Conservation (phyloP, 2,888 invertebrate species). For the Octonoba sinensis region DNA sequence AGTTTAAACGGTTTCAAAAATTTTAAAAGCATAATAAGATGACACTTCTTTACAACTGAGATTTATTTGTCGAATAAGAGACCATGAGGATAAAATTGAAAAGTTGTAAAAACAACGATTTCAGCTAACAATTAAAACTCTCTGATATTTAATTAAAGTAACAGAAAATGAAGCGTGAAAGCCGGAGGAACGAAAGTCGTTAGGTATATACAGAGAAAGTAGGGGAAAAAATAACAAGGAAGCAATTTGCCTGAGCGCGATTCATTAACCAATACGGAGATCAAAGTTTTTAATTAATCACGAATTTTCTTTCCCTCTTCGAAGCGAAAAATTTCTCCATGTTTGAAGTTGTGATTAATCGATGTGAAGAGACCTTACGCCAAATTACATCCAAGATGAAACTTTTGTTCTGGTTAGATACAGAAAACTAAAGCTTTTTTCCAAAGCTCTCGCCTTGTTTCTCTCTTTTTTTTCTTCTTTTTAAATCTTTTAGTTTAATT, state of each 20-base stretch:
- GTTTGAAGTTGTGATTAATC: constrained; percentile 30
- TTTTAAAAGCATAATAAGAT: too few relatives aligned
- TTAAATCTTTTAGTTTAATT: too few relatives aligned
- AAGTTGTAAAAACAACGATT: neutral
- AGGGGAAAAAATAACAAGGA: neutral
- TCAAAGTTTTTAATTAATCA: constrained; percentile 25
- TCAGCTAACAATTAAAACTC: constrained; percentile 9
- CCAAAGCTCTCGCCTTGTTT: too few relatives aligned
- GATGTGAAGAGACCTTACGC: constrained; percentile 23
- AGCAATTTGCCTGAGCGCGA: constrained; percentile 11
- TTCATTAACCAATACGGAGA: constrained; percentile 26
- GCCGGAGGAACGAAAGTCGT: neutral
- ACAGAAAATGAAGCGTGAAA: constrained; percentile 2
- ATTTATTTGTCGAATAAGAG: neutral
- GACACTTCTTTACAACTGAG: too few relatives aligned
- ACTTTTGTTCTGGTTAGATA: constrained; percentile 14
- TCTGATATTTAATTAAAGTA: constrained; percentile 25
- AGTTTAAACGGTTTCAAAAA: too few relatives aligned
- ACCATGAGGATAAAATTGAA: neutral
- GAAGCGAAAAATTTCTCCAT: constrained; percentile 11
- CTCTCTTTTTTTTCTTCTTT: too few relatives aligned
- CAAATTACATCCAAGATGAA: constrained; percentile 23
- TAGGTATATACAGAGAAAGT: neutral
- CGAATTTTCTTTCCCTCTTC: constrained; percentile 2
- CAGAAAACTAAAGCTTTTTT: neutral